Evolutionary conservation across 2,888 invertebrate genomes (phyloP), one percentile per base, ranked within the genome.

Genomic region (Clusia tigrina): DNA sequence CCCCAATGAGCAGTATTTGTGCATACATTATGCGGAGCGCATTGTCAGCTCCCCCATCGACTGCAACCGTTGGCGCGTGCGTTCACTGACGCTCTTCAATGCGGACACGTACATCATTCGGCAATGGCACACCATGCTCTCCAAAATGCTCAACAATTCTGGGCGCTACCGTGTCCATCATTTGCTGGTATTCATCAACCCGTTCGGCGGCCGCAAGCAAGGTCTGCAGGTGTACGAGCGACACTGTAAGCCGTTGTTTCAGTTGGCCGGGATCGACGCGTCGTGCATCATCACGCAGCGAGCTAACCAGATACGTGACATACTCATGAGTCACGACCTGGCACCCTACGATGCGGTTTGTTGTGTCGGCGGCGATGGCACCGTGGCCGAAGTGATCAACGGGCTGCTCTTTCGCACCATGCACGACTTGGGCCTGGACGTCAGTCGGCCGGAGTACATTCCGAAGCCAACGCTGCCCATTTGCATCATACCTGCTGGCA

Each of bases 341-440:
- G 88, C 89, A 66, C 83, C 84, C 69, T 87, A 86, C 69, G 87
- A 90, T 84, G 92, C 91, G 1, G 86, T 94, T 20, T 89, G 91
- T 18, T 91, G 91, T 80, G 90, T 95, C 9, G 95, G 95, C 1
- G 95, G 95, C 0, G 95, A 95, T 81, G 95, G 95, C 0, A 92
- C 94, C 51, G 91, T 93, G 71, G 89, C 92, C 6, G 95, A 95
- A 83, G 86, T 94, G 25, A 88, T 89, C 68, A 92, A 92, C 78
- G 93, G 93, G 0, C 81, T 93, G 2, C 65, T 85, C 85, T 63
- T 86, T 86, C 91, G 91, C n/a, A 73, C 77, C 1, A 81, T 83
- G 66, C 74, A 74, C 22, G 83, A 83, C 61, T 58, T 75, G 15
- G 74, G 74, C 17, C 56, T 82, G 59, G 79, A 83, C 66, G 73